phyloP scores from a whole-genome alignment of 2,113 vertebrate species.

The Melanotaenia duboulayi region DNA sequence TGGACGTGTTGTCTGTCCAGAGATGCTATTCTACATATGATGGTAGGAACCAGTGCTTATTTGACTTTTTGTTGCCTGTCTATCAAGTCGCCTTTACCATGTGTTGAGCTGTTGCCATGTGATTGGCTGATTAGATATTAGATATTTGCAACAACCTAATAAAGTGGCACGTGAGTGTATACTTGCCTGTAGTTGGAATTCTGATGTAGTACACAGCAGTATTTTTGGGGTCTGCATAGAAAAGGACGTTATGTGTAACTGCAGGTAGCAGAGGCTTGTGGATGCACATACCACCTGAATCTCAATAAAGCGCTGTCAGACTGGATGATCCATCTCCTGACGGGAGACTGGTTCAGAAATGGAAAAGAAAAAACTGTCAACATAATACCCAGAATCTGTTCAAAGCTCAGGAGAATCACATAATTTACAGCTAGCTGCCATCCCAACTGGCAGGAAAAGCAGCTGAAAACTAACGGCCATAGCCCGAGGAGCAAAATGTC shows the following conservation, averaged over 20 bases:
- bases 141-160: no score
- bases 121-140: no score
- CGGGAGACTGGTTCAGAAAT: conserved; percentile 8
- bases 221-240: background rate
- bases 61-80: no score
- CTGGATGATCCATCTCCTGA: conserved; percentile 14
- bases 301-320: conserved; percentile 18
- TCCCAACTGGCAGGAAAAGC: conserved; percentile 1
- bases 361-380: conserved; percentile 11
- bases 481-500: background rate
- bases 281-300: conserved; percentile 23
- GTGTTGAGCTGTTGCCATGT: no score
- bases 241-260: conserved; percentile 12
- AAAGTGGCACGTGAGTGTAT: background rate
- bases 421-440: conserved; percentile 21
- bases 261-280: conserved; percentile 10
- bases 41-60: no score
- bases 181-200: background rate
- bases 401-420: conserved; percentile 21
- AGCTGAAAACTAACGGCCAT: conserved; percentile 1
- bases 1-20: no score
- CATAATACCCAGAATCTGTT: conserved; percentile 17
- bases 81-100: no score
- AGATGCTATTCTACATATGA: no score
- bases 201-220: background rate